Evolutionary conservation across 2,113 vertebrate species (phyloP).

Genomic region (Ramphastos sulfuratus): DNA sequence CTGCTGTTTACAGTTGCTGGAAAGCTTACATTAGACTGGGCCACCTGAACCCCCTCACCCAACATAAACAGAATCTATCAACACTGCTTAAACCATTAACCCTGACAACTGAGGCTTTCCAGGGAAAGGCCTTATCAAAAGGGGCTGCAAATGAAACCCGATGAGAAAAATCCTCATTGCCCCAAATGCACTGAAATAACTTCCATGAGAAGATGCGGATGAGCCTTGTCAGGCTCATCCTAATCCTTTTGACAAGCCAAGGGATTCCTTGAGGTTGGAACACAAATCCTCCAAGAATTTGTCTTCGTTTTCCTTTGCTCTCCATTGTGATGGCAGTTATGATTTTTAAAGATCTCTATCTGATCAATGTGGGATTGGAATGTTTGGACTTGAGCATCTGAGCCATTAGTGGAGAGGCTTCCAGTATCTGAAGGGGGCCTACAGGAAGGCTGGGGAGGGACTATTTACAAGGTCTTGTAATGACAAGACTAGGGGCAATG

Average conservation of each 20-base stretch:
- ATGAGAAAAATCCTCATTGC: slow-evolving; percentile 8
- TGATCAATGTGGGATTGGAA: background rate
- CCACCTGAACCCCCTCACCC: slow-evolving; percentile 65
- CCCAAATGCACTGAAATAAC: slow-evolving; percentile 14
- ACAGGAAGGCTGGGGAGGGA: too few relatives aligned
- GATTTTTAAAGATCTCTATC: slow-evolving; percentile 51
- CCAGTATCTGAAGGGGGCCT: too few relatives aligned
- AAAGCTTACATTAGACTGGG: slow-evolving; percentile 66
- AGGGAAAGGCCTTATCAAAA: slow-evolving; percentile 61
- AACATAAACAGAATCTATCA: slow-evolving; percentile 75
- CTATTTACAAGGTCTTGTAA: too few relatives aligned
- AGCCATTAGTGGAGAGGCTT: background rate
- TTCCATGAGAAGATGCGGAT: slow-evolving; percentile 8
- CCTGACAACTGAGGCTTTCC: slow-evolving; percentile 73
- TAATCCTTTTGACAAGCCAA: slow-evolving; percentile 54
- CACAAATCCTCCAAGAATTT: slow-evolving; percentile 31
- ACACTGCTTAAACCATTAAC: slow-evolving; percentile 70
- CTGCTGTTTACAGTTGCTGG: slow-evolving; percentile 54
- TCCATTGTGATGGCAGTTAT: background rate
- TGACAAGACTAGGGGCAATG: too few relatives aligned
- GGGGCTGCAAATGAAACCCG: slow-evolving; percentile 6
- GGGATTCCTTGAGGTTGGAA: slow-evolving; percentile 18
- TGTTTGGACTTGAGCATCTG: background rate
- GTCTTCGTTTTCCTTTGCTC: background rate
- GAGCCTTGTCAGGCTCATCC: slow-evolving; percentile 43